Evolutionary conservation across 2,888 invertebrate species (phyloP), one percentile per base, ranked within the genome.

Genomic region (Patella ulyssiponensis): DNA sequence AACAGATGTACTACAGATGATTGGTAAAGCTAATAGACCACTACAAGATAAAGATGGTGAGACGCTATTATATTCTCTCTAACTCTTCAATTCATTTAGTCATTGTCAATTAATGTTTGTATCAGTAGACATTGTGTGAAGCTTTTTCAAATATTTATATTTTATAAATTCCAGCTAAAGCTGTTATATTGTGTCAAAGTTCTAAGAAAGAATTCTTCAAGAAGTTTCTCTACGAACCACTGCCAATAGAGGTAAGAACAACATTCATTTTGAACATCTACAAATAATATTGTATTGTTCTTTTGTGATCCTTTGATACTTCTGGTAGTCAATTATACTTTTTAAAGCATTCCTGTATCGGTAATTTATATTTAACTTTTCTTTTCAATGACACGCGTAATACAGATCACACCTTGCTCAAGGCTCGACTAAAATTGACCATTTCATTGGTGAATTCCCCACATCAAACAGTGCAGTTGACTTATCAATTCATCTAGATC

Each of bases 151-250:
- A 64, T 14, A 64, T n/a, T 64, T 12, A 11, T 12, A 64, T n/a
- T 5, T 64, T 64, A 1, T 64, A 9, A 64, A 69, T 83, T 86
- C 14, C 84, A 92, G 92, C 92, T 33, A 93, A 98, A 88, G 98
- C 98, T 83, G 97, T 99, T 14, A 94, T 99, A 5, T 95, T 99
- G 94, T 99, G 99, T 92, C 99, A 98, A 86, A 96, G 95, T 77
- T 97, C 98, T 14, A 99, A 99, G 92, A 99, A 98, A 93, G 98
- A 98, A 86, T 98, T 98, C 94, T 99, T 97, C 93, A 97, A 98
- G 90, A 99, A 99, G 92, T 97, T 99, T 91, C 93, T 99, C 74
- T 98, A 97, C 91, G 99, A 99, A 91, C 98, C 98, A 0, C 92
- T 99, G 77, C 99, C 99, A 0, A 95, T 99, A 0, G 99, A 99